phyloP scores from a whole-genome alignment of 2,888 invertebrate genomes.

The Latheticus oryzae region DNA sequence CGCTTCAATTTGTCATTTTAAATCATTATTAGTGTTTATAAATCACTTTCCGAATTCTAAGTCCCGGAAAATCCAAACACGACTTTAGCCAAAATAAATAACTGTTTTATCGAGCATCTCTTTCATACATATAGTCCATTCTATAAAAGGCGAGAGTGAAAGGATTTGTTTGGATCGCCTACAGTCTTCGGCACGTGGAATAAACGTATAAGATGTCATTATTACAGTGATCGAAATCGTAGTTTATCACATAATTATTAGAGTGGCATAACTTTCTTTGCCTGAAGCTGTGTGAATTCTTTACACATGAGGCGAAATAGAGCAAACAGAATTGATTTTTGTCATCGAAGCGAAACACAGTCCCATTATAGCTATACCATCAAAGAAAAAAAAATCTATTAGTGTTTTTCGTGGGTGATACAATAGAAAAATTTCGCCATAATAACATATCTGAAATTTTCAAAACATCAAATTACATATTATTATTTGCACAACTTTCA shows the following conservation, averaged over 20 bases:
- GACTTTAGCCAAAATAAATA: slow-evolving; percentile 7
- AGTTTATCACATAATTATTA: slow-evolving; percentile 60
- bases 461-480: slow-evolving; percentile 34
- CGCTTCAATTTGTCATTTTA: no score
- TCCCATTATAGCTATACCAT: no score
- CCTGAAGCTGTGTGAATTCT: slow-evolving; percentile 47
- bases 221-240: slow-evolving; percentile 55
- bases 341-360: slow-evolving; percentile 38
- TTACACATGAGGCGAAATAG: slow-evolving; percentile 46
- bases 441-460: slow-evolving; percentile 30
- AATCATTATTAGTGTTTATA: no score
- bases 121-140: slow-evolving; percentile 13
- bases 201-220: slow-evolving; percentile 56
- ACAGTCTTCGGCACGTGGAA: slow-evolving; percentile 47
- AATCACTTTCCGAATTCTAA: slow-evolving; percentile 12
- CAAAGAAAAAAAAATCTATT: no score
- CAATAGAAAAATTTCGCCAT: slow-evolving; percentile 31
- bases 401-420: slow-evolving; percentile 32
- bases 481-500: slow-evolving; percentile 27
- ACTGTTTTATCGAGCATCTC: slow-evolving; percentile 33
- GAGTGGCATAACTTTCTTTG: slow-evolving; percentile 60
- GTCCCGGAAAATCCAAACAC: slow-evolving; percentile 19
- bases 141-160: slow-evolving; percentile 48
- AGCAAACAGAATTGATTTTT: slow-evolving; percentile 52
- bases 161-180: slow-evolving; percentile 44